These are phyloP conservation scores for Trialeurodes vaporariorum DNA, from an alignment of 1,140 invertebrate species.

Conservation along the genomic window DNA sequence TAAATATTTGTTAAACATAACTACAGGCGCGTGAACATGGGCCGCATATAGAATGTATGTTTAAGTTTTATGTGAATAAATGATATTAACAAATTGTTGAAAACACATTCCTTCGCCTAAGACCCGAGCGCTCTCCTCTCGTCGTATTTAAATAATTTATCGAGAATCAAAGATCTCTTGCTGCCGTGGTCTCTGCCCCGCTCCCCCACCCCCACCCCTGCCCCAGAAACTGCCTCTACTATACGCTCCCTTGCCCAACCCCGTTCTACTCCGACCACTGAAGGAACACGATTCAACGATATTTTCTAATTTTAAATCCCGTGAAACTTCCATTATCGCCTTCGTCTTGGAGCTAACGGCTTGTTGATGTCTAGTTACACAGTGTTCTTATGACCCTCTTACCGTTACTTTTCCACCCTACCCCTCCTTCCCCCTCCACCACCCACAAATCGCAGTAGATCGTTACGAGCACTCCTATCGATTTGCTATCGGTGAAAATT, in stretches of 20 bases:
- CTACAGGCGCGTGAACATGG: neutral
- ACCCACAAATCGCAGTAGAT: no score
- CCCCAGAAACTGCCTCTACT: no score
- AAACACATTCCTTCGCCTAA: neutral
- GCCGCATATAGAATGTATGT: neutral
- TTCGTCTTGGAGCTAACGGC: neutral
- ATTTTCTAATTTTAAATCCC: neutral
- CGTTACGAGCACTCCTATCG: no score
- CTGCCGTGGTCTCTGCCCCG: neutral
- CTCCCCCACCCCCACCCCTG: neutral
- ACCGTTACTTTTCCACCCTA: neutral
- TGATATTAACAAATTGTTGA: neutral
- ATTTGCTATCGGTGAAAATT: no score
- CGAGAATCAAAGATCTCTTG: neutral
- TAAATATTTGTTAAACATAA: conserved; percentile 1
- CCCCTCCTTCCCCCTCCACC: no score
- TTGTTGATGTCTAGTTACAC: neutral
- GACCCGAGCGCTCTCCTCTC: neutral
- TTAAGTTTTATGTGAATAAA: conserved; percentile 1
- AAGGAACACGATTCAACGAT: neutral
- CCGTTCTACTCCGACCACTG: neutral
- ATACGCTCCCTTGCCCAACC: neutral
- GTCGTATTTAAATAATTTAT: neutral
- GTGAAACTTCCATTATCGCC: neutral
- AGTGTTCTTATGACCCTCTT: neutral